These are phyloP conservation scores for Drosophila formosana DNA, from an alignment of 2,888 invertebrate genomes.

Conservation along the genomic window DNA sequence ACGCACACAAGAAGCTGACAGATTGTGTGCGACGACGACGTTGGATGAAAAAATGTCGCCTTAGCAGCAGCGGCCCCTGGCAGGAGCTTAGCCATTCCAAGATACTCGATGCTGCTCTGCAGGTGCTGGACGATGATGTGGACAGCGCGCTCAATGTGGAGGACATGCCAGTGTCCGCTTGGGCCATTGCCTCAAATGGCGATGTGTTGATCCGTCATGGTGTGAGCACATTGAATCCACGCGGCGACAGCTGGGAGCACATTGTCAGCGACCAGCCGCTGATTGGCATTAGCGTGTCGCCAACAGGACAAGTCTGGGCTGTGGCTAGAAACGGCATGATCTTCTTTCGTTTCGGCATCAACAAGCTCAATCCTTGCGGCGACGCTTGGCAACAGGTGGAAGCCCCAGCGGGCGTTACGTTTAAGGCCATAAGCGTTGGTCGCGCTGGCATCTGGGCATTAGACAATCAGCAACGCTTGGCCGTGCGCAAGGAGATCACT, in stretches of 20 bases:
- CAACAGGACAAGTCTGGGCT: constrained; percentile 91
- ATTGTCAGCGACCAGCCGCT: constrained; percentile 91
- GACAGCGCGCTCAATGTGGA: constrained; percentile 67
- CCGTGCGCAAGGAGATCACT: constrained; percentile 92
- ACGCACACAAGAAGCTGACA: constrained; percentile 93
- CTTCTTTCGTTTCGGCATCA: constrained; percentile 92
- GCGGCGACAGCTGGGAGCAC: constrained; percentile 87
- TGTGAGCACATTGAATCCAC: constrained; percentile 90
- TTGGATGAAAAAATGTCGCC: constrained; percentile 93
- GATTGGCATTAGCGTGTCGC: constrained; percentile 89
- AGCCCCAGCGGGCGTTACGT: constrained; percentile 88
- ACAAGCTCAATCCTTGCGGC: constrained; percentile 87
- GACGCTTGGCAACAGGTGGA: constrained; percentile 93
- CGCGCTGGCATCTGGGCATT: constrained; percentile 92
- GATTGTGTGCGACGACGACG: constrained; percentile 94
- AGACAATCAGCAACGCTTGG: constrained; percentile 90
- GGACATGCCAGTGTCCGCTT: constrained; percentile 87
- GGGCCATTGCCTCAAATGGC: constrained; percentile 95
- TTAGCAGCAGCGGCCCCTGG: constrained; percentile 95
- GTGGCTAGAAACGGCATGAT: constrained; percentile 93
- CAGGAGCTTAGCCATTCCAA: constrained; percentile 94
- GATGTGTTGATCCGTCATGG: constrained; percentile 93
- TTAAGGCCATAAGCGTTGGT: constrained; percentile 92
- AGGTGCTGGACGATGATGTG: constrained; percentile 87
- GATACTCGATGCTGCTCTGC: constrained; percentile 91